phyloP scores from a whole-genome alignment of 2,113 vertebrate species.

The Xyliphius kryptos region DNA sequence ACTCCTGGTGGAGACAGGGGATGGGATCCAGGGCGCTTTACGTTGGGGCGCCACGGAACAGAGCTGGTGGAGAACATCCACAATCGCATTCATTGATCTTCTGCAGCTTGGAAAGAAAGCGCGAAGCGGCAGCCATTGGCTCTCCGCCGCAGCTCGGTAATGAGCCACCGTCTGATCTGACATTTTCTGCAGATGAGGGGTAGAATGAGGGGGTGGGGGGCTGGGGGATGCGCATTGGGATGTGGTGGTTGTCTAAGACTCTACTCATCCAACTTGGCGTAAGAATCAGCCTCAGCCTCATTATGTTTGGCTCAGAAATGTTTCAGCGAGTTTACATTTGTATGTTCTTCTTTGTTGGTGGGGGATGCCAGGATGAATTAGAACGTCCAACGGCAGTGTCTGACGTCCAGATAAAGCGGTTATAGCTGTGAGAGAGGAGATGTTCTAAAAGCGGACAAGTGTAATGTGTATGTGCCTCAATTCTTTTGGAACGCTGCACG shows the following conservation, averaged over 20 bases:
- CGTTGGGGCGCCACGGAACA: conserved; percentile 32
- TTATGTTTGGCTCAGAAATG: too few species aligned
- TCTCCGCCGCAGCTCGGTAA: conserved; percentile 18
- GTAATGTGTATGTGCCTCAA: too few species aligned
- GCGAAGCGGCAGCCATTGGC: conserved; percentile 17
- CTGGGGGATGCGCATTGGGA: too few species aligned
- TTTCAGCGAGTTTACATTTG: too few species aligned
- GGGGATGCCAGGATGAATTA: too few species aligned
- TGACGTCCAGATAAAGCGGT: too few species aligned
- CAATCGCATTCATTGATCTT: conserved; percentile 36
- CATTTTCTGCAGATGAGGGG: conserved; percentile 26
- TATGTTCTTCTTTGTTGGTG: too few species aligned
- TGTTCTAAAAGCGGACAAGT: too few species aligned
- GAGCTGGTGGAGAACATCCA: conserved; percentile 28
- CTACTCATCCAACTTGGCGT: conserved; percentile 14
- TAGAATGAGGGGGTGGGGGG: too few species aligned
- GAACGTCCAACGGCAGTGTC: too few species aligned
- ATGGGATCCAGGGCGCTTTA: conserved; percentile 27
- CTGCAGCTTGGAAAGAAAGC: conserved; percentile 16
- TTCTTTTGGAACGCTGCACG: too few species aligned
- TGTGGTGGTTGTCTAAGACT: neutral
- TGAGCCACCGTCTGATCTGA: conserved; percentile 29
- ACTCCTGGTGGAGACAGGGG: conserved; percentile 30
- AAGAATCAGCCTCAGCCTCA: neutral
- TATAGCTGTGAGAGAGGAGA: too few species aligned